Evolutionary conservation across 2,888 invertebrate species (phyloP), one percentile per base, ranked within the genome.

Genomic region (Andrena minutula): DNA sequence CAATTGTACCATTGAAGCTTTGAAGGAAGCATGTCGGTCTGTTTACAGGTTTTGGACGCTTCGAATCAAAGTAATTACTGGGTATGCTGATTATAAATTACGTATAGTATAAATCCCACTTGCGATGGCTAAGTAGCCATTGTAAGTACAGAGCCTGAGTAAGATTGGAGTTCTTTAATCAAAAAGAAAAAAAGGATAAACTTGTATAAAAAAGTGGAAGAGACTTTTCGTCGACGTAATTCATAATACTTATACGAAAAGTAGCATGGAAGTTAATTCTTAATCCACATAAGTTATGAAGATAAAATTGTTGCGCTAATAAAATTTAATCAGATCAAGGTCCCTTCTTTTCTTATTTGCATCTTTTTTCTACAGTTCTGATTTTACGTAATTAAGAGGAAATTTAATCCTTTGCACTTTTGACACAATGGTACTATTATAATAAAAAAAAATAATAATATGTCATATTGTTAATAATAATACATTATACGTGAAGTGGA

Each of bases 1-100:
- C 65, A 76, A 82, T 81, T 69, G 30, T 73, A 76, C 41, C 65
- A 56, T 80, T 30, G 35, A 76, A 82, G 81, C 68, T 76, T 61
- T 65, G 58, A 61, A 65, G 65, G 65, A 73, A 65, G 76, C 73
- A 61, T 61, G 47, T 35, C 30, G 26, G 20, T 63, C 26, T 51
- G 16, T 49, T 23, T 7, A 20, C 61, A 56, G 26, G 16, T 10
- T 16, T 51, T 32, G 35, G 16, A 71, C 30, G 12, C 56, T 53
- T 72, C 32, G 51, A 32, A 58, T 70, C 23, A 53, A 69, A 69
- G 30, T 51, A 72, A 64, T 58, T 41, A 47, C 8, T 53, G 41
- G 20, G 16, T 12, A 49, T 66, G 58, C 12, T 63, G 8, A 41
- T 68, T 16, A 4, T 73, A 53, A 10, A n/a, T 58, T 66, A 28